Evolutionary conservation across 30 jellyfish, hydroid and myxozoan species (phyloP), one percentile per base, ranked within the genome.

Genomic region (Cassiopea andromeda): DNA sequence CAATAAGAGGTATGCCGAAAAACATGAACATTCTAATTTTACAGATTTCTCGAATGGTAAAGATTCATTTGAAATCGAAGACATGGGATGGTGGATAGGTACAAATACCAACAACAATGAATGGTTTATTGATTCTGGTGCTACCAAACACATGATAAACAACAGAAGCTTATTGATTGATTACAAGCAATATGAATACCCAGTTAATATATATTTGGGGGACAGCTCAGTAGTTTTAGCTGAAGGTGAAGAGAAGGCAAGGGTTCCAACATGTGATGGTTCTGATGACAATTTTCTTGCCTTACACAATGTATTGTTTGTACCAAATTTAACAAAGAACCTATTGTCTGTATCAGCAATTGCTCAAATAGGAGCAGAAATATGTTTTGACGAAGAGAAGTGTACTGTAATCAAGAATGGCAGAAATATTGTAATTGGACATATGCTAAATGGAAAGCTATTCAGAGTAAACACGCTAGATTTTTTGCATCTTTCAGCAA

Each of bases 51-150:
- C 73, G 46, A 74, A 83, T 70, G 92, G 48, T 45, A 57, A 50
- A 14, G 70, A 47, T 15, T 60, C 69, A 46, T 46, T 46, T 76
- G 69, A 50, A 78, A n/a, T 10, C 18, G 85, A 85, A 50, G 87
- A 85, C 54, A 58, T 85, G 81, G 81, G 88, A 85, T 50, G 73
- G 61, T 38, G 60, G 68, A 73, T 81, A 49, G 74, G 87, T 72
- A 85, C 50, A 44, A 84, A 66, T 58, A 85, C 73, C 43, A 61
- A 69, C 71, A 2, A 82, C 89, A 78, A 87, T 76, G 85, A 66
- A n/a, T 87, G 90, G 85, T 87, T 64, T 87, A 69, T 87, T 46
- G 94, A 76, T 78, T 60, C 90, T 68, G 94, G 90, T 68, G 96
- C 91, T 16, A 80, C 81, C 43, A 79, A 81, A 54, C 87, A 89